phyloP scores from a whole-genome alignment of 2,113 vertebrate genomes.

The Rhynchomys soricoides region DNA sequence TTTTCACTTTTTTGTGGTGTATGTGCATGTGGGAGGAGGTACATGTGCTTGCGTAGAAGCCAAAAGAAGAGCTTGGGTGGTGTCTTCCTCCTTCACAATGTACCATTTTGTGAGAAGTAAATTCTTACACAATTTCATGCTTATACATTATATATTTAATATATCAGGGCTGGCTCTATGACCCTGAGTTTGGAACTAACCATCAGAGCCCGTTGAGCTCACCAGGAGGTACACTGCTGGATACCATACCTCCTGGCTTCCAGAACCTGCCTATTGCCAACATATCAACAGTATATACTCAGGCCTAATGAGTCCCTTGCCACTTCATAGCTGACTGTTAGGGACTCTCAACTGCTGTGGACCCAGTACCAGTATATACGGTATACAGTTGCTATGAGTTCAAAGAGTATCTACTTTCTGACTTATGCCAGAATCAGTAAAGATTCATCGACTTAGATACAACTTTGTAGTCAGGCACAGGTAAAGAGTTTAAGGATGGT shows the following conservation, averaged over 20 bases:
- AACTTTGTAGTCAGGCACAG: background rate
- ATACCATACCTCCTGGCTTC: background rate
- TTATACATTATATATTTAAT: background rate
- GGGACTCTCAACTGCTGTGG: background rate
- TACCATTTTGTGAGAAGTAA: background rate
- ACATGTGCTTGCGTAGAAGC: background rate
- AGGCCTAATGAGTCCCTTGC: background rate
- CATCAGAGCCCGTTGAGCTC: background rate
- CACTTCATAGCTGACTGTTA: background rate
- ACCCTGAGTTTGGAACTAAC: background rate
- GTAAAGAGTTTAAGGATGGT: background rate
- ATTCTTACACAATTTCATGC: background rate
- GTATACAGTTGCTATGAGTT: background rate
- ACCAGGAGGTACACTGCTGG: background rate
- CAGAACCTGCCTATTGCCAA: background rate
- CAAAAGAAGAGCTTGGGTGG: background rate
- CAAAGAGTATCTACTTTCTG: background rate
- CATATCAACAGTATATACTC: background rate
- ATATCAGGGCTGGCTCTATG: background rate
- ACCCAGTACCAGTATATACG: background rate
- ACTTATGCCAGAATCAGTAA: background rate
- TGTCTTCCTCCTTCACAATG: background rate
- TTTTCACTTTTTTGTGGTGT: background rate
- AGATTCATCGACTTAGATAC: background rate
- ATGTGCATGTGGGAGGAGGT: too few species aligned